Percentiles rank a stretch among this genome's conserved stretches.
Conservation (phyloP, 1,140 invertebrate species). For the Dreissena polymorpha region DNA sequence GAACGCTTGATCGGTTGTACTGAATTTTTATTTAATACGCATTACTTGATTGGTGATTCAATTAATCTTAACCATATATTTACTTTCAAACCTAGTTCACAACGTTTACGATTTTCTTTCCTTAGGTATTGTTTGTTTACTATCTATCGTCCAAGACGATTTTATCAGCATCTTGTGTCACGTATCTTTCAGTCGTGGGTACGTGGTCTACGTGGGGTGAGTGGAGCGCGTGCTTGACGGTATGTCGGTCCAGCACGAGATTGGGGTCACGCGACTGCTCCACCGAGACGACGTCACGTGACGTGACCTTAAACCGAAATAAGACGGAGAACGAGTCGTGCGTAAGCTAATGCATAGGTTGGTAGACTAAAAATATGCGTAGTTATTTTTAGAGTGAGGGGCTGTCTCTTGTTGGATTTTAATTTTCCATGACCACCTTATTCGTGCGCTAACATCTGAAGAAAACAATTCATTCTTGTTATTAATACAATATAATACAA, state of each 20-base stretch:
- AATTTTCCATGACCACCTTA: too few species aligned
- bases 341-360: background rate
- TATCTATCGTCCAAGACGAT: background rate
- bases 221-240: background rate
- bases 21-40: background rate
- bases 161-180: background rate
- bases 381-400: too few species aligned
- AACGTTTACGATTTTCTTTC: too few species aligned
- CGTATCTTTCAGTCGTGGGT: background rate
- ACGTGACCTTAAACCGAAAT: constrained; percentile 24
- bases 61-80: too few species aligned
- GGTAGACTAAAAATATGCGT: too few species aligned
- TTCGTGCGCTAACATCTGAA: too few species aligned
- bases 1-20: background rate
- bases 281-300: background rate
- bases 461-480: too few species aligned
- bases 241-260: constrained; percentile 13
- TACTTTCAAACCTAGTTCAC: too few species aligned
- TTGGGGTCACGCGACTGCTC: constrained; percentile 14
- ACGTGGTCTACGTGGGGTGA: too few species aligned
- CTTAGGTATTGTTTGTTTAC: too few species aligned
- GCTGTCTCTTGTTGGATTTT: too few species aligned
- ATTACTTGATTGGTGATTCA: background rate
- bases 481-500: too few species aligned
- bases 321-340: constrained; percentile 14